Evolutionary conservation across 2,113 vertebrate species (phyloP), one percentile per base, ranked within the genome.

Genomic region (Phylloscopus trochiloides): DNA sequence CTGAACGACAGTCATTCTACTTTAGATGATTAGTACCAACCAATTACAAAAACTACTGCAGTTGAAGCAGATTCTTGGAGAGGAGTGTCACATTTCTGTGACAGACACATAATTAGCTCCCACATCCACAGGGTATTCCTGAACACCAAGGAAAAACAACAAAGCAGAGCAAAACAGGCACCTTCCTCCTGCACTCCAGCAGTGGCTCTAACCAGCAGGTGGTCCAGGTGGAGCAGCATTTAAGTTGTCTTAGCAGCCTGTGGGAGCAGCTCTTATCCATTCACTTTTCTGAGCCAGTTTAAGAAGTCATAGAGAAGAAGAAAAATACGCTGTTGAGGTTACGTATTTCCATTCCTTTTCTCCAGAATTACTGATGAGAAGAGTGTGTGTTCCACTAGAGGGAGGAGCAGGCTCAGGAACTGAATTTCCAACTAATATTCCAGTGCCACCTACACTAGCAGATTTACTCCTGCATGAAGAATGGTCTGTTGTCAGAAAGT

Each of bases 321-420:
- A 55, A 89, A 54, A 55, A 34, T 9, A 18, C 0, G 2, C 13
- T 71, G n/a, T 9, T 59, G 84, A 9, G 1, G 19, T 55, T 70
- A 38, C 3, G 1, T 29, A 58, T 83, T 94, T 84, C 72, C 28
- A 59, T 29, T 54, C 21, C 3, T 81, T 63, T 87, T 78, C 19
- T 40, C 57, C 36, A 78, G 43, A 89, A 68, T 32, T 71, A 67
- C 48, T 91, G 47, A 17, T 6, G 17, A 91, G 55, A 88, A 93
- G 26, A 90, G 17, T 74, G 36, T 80, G 51, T 80, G 51, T 86
- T 97, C 86, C 91, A 96, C 94, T 94, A 97, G 94, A 95, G 86
- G 92, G 96, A 94, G 91, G 59, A 97, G 40, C 86, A 94, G 92
- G 65, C 83, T 94, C 52, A 94, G 72, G 57, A 96, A 94, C 82